Percentiles rank a stretch among this genome's conserved stretches.
Conservation (phyloP, 53 echinoderm and acorn worm genomes). For the Holothuria scabra region DNA sequence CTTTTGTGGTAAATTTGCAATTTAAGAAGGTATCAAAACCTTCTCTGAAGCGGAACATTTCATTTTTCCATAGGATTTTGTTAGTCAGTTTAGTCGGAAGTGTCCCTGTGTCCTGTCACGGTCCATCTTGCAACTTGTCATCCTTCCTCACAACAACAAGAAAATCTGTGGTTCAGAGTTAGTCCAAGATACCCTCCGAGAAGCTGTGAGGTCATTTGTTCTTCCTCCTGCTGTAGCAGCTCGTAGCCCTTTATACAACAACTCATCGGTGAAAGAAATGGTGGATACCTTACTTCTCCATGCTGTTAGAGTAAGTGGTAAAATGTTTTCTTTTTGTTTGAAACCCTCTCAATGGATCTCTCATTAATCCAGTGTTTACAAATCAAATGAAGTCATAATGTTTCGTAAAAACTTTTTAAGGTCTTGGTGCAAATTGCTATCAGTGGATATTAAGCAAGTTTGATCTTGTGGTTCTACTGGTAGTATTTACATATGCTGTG, state of each 20-base stretch:
- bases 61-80: slow-evolving; percentile 75
- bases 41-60: too few species aligned
- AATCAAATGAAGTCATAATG: too few species aligned
- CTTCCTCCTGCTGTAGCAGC: slow-evolving; percentile 79
- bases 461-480: too few species aligned
- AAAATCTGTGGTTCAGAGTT: slow-evolving; percentile 86
- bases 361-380: neutral
- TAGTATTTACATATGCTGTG: too few species aligned
- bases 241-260: slow-evolving; percentile 80
- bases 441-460: too few species aligned
- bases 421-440: too few species aligned
- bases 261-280: slow-evolving; percentile 88
- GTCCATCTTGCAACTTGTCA: slow-evolving; percentile 84
- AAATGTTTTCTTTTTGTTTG: neutral
- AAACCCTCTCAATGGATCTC: neutral
- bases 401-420: too few species aligned
- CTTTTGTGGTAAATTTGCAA: too few species aligned
- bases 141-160: slow-evolving; percentile 87
- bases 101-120: slow-evolving; percentile 91
- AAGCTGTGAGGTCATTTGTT: slow-evolving; percentile 75
- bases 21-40: too few species aligned
- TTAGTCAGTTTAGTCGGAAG: slow-evolving; percentile 86
- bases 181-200: slow-evolving; percentile 80
- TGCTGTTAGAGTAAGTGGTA: slow-evolving; percentile 79
- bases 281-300: slow-evolving; percentile 79